Evolutionary conservation across 2,113 vertebrate species (phyloP).

Genomic region (Apteryx mantelli): DNA sequence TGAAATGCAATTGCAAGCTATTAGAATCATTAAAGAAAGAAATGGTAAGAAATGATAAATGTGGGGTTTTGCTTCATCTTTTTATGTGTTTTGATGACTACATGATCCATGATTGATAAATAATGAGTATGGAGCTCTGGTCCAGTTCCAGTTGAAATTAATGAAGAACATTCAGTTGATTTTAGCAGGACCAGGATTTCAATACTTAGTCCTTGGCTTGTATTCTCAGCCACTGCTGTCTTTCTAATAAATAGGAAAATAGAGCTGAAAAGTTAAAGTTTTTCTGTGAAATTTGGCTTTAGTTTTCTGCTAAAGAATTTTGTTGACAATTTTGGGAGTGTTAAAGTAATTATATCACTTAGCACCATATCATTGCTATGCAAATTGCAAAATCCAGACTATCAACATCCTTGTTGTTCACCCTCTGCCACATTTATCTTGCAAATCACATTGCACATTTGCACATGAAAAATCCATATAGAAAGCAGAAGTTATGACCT

Average conservation of each 20-base stretch:
- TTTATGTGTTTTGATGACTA: background rate
- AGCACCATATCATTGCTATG: background rate
- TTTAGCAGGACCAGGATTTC: background rate
- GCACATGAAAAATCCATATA: background rate
- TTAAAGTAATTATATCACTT: background rate
- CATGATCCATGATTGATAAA: background rate
- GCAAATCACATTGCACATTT: background rate
- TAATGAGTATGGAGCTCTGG: background rate
- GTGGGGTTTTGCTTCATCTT: background rate
- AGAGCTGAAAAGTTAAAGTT: background rate
- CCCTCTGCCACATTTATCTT: background rate
- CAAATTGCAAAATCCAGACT: background rate
- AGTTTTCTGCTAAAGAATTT: background rate
- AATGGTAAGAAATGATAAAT: conserved; percentile 81
- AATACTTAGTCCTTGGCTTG: background rate
- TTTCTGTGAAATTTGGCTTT: background rate
- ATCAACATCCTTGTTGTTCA: background rate
- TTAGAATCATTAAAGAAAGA: conserved; percentile 93
- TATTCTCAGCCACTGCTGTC: background rate
- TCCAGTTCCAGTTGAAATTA: background rate
- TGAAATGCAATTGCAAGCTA: conserved; percentile 96
- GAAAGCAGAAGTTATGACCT: background rate
- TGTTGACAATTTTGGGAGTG: background rate
- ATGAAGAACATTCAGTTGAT: background rate
- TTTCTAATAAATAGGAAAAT: background rate